Percentiles rank a stretch among this genome's conserved stretches.
phyloP scores from a whole-genome alignment of 2,888 invertebrate genomes.

The Nineta flava region DNA sequence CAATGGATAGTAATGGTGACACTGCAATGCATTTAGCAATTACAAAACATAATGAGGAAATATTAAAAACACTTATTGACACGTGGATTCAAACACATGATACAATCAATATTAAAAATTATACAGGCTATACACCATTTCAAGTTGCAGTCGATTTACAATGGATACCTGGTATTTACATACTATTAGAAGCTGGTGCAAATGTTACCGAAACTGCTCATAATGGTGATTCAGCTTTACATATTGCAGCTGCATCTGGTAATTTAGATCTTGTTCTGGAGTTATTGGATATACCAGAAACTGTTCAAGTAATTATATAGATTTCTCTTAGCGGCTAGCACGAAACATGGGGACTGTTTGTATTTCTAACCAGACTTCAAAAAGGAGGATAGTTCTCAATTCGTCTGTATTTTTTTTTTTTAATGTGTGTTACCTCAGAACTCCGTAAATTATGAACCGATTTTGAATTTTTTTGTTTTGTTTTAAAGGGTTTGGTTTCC shows the following conservation, averaged over 20 bases:
- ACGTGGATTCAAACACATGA: conserved; percentile 5
- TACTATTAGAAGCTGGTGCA: conserved; percentile 35
- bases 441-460: too few species aligned
- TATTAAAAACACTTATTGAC: conserved; percentile 25
- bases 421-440: too few species aligned
- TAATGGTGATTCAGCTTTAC: conserved; percentile 35
- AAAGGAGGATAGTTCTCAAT: too few species aligned
- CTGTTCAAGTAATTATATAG: conserved; percentile 13
- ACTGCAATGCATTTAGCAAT: conserved; percentile 37
- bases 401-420: too few species aligned
- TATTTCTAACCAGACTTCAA: too few species aligned
- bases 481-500: too few species aligned
- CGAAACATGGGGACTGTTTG: too few species aligned
- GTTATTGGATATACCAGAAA: conserved; percentile 33
- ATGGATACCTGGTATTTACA: conserved; percentile 35
- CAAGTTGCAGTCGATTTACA: conserved; percentile 33
- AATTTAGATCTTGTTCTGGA: conserved; percentile 33
- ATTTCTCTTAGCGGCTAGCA: too few species aligned
- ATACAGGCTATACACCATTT: conserved; percentile 33
- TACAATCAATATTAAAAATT: conserved; percentile 15
- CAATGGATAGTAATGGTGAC: conserved; percentile 28
- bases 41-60: conserved; percentile 27
- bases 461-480: too few species aligned
- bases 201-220: conserved; percentile 27
- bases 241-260: conserved; percentile 35